phyloP scores from a whole-genome alignment of 2,113 vertebrate species.

The Calidris pugnax region DNA sequence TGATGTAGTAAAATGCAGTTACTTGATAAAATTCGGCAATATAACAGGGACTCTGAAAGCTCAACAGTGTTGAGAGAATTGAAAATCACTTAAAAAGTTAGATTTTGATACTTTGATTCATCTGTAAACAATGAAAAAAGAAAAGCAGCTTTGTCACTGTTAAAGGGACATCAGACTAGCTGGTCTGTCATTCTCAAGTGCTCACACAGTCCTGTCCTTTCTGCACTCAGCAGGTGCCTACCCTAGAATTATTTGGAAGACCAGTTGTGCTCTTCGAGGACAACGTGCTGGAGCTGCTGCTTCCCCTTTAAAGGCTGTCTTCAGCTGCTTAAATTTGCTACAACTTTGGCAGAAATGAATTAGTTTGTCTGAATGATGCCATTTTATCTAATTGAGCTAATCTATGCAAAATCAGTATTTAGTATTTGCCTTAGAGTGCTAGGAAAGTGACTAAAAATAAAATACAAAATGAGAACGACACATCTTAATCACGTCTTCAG shows the following conservation, averaged over 20 bases:
- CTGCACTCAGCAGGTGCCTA: neutral
- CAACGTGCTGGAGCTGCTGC: neutral
- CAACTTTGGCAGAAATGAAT: neutral
- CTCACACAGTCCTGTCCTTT: neutral
- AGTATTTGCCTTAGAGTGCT: constrained; percentile 14
- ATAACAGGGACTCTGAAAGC: neutral
- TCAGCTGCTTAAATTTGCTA: neutral
- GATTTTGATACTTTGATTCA: neutral
- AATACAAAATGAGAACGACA: neutral
- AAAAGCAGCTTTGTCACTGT: neutral
- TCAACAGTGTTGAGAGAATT: neutral
- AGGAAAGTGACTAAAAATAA: neutral
- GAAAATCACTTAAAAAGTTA: neutral
- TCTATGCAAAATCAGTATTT: neutral
- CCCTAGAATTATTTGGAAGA: neutral
- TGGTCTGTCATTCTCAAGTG: neutral
- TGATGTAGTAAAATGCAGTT: neutral
- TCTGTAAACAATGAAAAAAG: neutral
- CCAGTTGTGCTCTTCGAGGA: neutral
- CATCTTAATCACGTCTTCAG: neutral
- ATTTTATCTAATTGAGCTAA: neutral
- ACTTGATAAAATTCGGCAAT: neutral
- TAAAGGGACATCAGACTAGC: neutral
- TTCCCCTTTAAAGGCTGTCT: neutral
- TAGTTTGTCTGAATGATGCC: neutral